Percentiles rank a stretch among this genome's conserved stretches.
Evolutionary conservation across 2,797 vertebrate species (phyloP).

Genomic region (Staurois parvus): DNA sequence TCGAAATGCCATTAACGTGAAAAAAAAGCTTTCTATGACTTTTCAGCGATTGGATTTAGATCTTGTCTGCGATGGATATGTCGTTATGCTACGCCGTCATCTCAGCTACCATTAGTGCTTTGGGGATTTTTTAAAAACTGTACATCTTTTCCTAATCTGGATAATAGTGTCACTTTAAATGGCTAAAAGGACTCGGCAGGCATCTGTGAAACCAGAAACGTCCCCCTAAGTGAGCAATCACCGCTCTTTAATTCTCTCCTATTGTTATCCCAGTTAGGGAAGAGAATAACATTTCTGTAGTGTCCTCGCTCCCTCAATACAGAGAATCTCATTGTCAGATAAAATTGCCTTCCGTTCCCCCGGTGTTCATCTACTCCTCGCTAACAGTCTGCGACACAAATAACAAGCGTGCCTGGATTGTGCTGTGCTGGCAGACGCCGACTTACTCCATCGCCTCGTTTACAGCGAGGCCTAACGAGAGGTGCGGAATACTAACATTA

Average conservation of each 20-base stretch:
- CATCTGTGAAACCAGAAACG: background rate
- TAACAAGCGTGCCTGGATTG: slow-evolving; percentile 18
- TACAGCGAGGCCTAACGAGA: slow-evolving; percentile 45
- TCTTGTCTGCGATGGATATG: no score
- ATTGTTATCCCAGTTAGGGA: slow-evolving; percentile 12
- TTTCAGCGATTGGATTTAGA: no score
- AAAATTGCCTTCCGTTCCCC: slow-evolving; percentile 12
- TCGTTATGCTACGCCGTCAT: no score
- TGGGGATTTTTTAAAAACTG: background rate
- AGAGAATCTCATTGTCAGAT: slow-evolving; percentile 5
- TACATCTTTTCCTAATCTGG: background rate
- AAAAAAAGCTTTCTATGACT: no score
- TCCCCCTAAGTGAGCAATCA: background rate
- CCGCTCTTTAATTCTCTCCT: background rate
- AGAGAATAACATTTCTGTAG: background rate
- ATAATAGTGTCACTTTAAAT: background rate
- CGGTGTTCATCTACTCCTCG: slow-evolving; percentile 30
- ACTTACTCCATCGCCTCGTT: slow-evolving; percentile 25
- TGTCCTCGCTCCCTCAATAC: background rate
- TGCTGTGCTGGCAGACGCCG: slow-evolving; percentile 52
- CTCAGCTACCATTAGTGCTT: no score
- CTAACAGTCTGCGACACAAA: slow-evolving; percentile 38
- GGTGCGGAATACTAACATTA: slow-evolving; percentile 29
- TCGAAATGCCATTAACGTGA: no score
- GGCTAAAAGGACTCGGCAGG: background rate